Conservation (phyloP, 2,888 invertebrate genomes). For the Andrena bucephala region DNA sequence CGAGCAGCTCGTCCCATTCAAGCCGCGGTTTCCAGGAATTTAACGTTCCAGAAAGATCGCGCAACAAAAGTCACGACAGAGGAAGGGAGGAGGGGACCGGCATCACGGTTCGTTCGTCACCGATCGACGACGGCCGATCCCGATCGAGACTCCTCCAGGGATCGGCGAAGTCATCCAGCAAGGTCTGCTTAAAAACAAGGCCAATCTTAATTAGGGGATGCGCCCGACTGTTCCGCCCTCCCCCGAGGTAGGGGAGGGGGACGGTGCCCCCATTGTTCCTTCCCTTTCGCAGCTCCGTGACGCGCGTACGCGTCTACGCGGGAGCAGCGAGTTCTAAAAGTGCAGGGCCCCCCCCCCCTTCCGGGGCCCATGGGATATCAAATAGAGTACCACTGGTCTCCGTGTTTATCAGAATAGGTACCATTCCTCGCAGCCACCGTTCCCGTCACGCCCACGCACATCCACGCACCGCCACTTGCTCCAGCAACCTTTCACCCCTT, state of each 20-base stretch:
- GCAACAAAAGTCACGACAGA: conserved; percentile 37
- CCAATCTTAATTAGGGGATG: conserved; percentile 80
- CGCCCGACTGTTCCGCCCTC: conserved; percentile 64
- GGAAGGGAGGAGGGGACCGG: conserved; percentile 4
- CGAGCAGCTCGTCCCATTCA: not conserved
- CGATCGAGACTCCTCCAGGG: conserved; percentile 57
- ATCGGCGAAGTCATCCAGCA: conserved; percentile 60
- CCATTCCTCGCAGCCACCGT: not conserved
- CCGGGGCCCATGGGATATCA: conserved; percentile 81
- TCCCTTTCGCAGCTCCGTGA: conserved; percentile 39
- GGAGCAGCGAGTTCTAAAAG: conserved; percentile 68
- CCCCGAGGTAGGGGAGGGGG: conserved; percentile 5
- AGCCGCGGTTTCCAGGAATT: conserved; percentile 44
- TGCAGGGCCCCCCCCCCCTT: conserved; percentile 57
- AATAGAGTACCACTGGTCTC: conserved; percentile 78
- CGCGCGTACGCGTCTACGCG: conserved; percentile 36
- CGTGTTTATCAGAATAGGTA: conserved; percentile 32
- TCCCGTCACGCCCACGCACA: not conserved
- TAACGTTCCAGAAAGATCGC: conserved; percentile 54
- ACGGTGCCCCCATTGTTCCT: conserved; percentile 46
- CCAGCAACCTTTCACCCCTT: conserved; percentile 1
- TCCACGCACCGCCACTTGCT: conserved; percentile 18
- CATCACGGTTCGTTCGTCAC: conserved; percentile 41
- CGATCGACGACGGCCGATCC: conserved; percentile 37
- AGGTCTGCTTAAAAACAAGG: conserved; percentile 70